These are phyloP conservation scores for Aspiorhynchus laticeps DNA, from an alignment of 2,113 vertebrate genomes.

Conservation along the genomic window DNA sequence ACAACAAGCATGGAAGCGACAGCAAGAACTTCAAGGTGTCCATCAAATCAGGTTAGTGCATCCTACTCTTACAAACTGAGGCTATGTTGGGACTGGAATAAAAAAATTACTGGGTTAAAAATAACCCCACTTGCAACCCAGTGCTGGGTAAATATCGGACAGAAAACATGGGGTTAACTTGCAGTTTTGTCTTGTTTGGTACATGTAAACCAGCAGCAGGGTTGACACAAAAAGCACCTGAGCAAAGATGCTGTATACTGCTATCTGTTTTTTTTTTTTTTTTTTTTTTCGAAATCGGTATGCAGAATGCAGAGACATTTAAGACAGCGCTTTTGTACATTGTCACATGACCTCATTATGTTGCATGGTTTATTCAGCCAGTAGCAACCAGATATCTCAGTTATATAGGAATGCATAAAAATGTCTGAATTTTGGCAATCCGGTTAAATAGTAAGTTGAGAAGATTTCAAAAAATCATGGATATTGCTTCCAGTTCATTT, in stretches of 20 bases:
- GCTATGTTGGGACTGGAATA: background rate
- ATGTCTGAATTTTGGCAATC: background rate
- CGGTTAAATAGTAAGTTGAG: background rate
- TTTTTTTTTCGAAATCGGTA: too few species aligned
- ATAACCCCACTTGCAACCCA: background rate
- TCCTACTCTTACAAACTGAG: background rate
- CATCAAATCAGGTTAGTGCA: slow-evolving; percentile 58
- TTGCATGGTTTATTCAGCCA: background rate
- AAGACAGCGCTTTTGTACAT: background rate
- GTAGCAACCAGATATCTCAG: background rate
- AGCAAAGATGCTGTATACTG: background rate
- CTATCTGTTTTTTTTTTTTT: background rate
- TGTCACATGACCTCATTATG: background rate
- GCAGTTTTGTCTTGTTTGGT: background rate
- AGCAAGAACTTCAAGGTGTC: slow-evolving; percentile 66
- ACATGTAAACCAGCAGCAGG: background rate
- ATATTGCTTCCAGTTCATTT: background rate
- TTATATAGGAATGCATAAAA: background rate
- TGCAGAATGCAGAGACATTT: background rate
- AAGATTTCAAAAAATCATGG: background rate
- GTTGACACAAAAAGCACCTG: background rate
- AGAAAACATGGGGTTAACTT: background rate
- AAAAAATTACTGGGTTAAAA: background rate
- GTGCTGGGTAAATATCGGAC: background rate
- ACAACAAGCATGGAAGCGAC: slow-evolving; percentile 71